Evolutionary conservation across 1,140 invertebrate genomes (phyloP).

Genomic region (Sesamia nonagrioides): DNA sequence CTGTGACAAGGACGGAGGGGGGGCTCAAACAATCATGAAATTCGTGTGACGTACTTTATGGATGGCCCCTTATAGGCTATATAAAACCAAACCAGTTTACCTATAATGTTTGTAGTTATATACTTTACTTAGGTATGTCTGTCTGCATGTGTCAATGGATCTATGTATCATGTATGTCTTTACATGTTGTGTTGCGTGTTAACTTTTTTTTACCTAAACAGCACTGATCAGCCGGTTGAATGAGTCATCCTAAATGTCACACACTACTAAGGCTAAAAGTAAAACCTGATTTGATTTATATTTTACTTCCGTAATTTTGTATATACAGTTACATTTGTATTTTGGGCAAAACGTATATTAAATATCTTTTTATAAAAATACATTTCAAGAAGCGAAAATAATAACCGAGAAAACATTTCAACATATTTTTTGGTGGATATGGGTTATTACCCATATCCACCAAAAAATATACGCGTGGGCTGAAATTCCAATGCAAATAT

Average conservation of each 20-base stretch:
- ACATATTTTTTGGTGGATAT: too few species aligned
- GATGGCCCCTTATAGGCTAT: too few species aligned
- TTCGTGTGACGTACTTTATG: too few species aligned
- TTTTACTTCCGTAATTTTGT: conserved; percentile 11
- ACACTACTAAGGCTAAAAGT: conserved; percentile 25
- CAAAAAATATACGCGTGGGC: background rate
- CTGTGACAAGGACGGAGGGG: too few species aligned
- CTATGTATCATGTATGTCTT: conserved; percentile 2
- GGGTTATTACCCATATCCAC: too few species aligned
- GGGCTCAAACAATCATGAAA: too few species aligned
- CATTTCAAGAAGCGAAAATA: too few species aligned
- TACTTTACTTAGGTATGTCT: conserved; percentile 8
- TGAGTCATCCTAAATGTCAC: conserved; percentile 30
- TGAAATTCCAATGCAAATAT: conserved; percentile 31
- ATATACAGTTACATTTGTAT: background rate
- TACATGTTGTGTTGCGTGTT: background rate
- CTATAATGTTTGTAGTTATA: background rate
- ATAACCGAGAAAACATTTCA: too few species aligned
- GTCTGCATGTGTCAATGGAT: conserved; percentile 14
- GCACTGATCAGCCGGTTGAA: conserved; percentile 18
- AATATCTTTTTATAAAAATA: too few species aligned
- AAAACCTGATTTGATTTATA: conserved; percentile 16
- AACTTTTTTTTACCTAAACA: conserved; percentile 46
- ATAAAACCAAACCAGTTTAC: conserved; percentile 25
- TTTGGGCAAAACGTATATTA: too few species aligned